Conservation (phyloP, 2,888 invertebrate species). For the Cryptocephalus moraei region DNA sequence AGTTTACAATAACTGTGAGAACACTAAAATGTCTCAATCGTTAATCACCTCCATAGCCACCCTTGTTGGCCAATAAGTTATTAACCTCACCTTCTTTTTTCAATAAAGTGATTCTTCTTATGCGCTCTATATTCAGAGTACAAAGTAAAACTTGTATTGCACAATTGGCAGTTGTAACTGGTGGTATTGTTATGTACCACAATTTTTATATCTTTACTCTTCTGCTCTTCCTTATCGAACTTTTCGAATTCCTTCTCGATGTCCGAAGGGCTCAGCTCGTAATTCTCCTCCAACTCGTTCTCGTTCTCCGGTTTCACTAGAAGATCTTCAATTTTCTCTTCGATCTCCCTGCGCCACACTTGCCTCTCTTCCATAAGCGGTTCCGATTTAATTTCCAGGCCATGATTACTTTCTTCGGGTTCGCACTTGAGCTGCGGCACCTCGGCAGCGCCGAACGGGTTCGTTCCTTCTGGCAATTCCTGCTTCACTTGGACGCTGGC, state of each 20-base stretch:
- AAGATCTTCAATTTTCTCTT: constrained; percentile 1
- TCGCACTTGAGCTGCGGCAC: too few species aligned
- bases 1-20: too few species aligned
- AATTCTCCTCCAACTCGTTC: constrained; percentile 8
- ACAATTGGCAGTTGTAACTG: constrained; percentile 20
- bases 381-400: too few species aligned
- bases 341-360: too few species aligned
- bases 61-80: too few species aligned
- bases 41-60: too few species aligned
- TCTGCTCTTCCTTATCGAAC: constrained; percentile 8
- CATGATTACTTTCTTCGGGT: too few species aligned
- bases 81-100: constrained; percentile 18
- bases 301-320: constrained; percentile 6
- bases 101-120: constrained; percentile 22
- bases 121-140: constrained; percentile 21
- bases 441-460: too few species aligned
- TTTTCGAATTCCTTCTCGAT: constrained; percentile 12
- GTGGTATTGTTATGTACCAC: constrained; percentile 10
- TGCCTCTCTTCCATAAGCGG: too few species aligned
- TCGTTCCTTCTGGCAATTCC: too few species aligned
- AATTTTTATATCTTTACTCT: constrained; percentile 6
- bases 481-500: too few species aligned
- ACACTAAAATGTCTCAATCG: too few species aligned
- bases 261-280: constrained; percentile 9
- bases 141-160: constrained; percentile 16